These are phyloP conservation scores for Caenorhabditis brenneri DNA, from an alignment of 1,140 invertebrate species.

Conservation along the genomic window DNA sequence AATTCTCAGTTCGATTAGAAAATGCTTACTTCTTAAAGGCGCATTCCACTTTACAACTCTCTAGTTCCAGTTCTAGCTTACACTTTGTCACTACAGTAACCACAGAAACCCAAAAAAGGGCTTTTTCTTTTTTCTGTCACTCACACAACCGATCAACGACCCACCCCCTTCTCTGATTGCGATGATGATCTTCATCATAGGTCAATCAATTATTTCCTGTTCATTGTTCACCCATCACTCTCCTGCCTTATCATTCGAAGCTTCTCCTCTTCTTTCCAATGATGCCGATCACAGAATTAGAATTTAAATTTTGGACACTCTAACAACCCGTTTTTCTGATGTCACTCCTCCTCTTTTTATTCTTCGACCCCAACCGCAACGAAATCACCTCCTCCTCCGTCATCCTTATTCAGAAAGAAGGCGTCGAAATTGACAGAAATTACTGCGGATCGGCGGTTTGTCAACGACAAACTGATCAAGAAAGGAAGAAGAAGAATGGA, in stretches of 20 bases:
- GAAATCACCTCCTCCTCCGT: too few relatives aligned
- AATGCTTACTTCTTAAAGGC: too few relatives aligned
- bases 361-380: not conserved
- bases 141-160: too few relatives aligned
- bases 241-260: not conserved
- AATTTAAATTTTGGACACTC: not conserved
- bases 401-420: not conserved
- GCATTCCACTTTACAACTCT: too few relatives aligned
- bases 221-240: not conserved
- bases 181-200: not conserved
- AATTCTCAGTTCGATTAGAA: too few relatives aligned
- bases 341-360: not conserved
- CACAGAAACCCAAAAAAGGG: too few relatives aligned
- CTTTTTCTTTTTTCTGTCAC: too few relatives aligned
- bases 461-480: not conserved
- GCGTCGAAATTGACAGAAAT: not conserved
- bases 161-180: too few relatives aligned
- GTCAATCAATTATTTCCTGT: too few relatives aligned
- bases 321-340: not conserved
- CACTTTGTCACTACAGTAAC: too few relatives aligned
- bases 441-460: not conserved
- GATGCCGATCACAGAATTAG: not conserved
- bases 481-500: not conserved
- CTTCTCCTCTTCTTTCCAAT: not conserved
- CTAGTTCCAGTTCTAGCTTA: too few relatives aligned